Percentiles rank a stretch among this genome's conserved stretches.
Conservation (phyloP, 2,888 invertebrate genomes). For the Diaperis boleti region DNA sequence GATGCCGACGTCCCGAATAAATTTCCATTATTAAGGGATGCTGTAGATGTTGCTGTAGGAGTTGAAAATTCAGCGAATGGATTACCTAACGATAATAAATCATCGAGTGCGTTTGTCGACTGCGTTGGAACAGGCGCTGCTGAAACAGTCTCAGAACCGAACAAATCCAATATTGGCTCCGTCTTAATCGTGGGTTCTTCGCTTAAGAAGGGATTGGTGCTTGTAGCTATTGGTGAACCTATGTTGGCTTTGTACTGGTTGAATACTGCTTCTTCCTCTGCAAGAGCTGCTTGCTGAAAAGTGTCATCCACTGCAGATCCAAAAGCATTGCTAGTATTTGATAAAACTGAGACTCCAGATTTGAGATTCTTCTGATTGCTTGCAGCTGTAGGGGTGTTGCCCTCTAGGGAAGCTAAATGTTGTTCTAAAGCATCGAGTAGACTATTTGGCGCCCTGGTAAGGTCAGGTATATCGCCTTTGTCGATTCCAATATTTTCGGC, state of each 20-base stretch:
- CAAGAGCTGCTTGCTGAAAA: constrained; percentile 87
- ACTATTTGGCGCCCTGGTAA: constrained; percentile 98
- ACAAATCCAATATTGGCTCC: constrained; percentile 82
- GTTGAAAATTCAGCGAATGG: constrained; percentile 86
- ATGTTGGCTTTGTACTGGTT: constrained; percentile 94
- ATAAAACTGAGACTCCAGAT: constrained; percentile 88
- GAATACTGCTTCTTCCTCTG: constrained; percentile 96
- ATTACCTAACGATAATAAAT: constrained; percentile 75
- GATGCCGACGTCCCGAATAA: constrained; percentile 52
- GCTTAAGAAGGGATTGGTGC: constrained; percentile 89
- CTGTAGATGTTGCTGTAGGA: constrained; percentile 50
- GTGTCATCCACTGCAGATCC: constrained; percentile 90
- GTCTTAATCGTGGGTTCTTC: constrained; percentile 60
- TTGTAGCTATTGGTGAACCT: constrained; percentile 79
- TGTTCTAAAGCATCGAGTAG: constrained; percentile 97
- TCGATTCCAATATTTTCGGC: constrained; percentile 94
- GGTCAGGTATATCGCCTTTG: constrained; percentile 98
- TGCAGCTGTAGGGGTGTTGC: constrained; percentile 89
- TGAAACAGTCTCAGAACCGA: constrained; percentile 71
- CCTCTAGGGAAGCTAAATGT: constrained; percentile 94
- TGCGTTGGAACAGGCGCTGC: constrained; percentile 57
- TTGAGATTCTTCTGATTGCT: constrained; percentile 91
- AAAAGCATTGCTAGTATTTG: constrained; percentile 90
- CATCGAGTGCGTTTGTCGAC: constrained; percentile 82
- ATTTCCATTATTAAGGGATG: constrained; percentile 53